phyloP scores from a whole-genome alignment of 2,888 invertebrate species.

The Drosophila infuscata region DNA sequence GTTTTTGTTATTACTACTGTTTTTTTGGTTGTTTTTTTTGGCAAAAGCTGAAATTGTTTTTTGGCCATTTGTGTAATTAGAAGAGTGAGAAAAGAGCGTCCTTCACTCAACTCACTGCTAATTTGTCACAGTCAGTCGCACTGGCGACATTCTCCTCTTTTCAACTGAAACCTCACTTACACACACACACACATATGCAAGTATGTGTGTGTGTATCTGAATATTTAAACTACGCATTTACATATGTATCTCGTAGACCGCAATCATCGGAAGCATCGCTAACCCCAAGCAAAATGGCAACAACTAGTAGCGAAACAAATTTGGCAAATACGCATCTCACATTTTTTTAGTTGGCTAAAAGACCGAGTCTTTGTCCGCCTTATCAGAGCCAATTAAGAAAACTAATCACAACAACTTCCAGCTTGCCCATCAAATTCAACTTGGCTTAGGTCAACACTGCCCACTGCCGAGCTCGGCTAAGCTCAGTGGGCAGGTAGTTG shows the following conservation, averaged over 20 bases:
- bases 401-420: slow-evolving; percentile 61
- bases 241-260: slow-evolving; percentile 14
- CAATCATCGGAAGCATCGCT: slow-evolving; percentile 15
- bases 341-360: background rate
- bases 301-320: slow-evolving; percentile 26
- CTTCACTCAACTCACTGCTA: slow-evolving; percentile 42
- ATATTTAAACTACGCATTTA: slow-evolving; percentile 18
- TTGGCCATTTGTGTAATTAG: slow-evolving; percentile 76
- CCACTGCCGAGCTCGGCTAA: slow-evolving; percentile 6
- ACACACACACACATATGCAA: background rate
- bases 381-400: slow-evolving; percentile 70
- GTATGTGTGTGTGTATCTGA: background rate
- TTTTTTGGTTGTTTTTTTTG: slow-evolving; percentile 7
- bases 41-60: slow-evolving; percentile 48
- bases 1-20: background rate
- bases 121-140: slow-evolving; percentile 64
- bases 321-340: slow-evolving; percentile 27
- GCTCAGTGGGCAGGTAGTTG: slow-evolving; percentile 57
- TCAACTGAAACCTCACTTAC: slow-evolving; percentile 51
- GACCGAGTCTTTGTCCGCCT: slow-evolving; percentile 29
- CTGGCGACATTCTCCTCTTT: slow-evolving; percentile 75
- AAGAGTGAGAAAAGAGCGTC: slow-evolving; percentile 43
- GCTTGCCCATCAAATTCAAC: slow-evolving; percentile 47
- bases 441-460: background rate
- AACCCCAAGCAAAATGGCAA: slow-evolving; percentile 16